Conservation (phyloP, 2,113 vertebrate genomes). For the Tinamus guttatus region DNA sequence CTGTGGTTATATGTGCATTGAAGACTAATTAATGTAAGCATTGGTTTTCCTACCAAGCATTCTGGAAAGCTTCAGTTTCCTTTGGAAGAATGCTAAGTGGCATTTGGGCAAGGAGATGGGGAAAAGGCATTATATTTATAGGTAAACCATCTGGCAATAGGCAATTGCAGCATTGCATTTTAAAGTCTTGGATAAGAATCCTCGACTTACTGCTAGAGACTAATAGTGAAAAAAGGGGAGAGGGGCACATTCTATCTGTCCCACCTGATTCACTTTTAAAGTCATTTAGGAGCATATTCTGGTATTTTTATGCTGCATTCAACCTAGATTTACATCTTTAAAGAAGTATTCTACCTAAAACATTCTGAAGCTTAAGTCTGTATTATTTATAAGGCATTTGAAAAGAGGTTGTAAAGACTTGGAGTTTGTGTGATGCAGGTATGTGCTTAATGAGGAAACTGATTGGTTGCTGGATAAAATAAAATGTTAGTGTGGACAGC, state of each 20-base stretch:
- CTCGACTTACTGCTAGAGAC: not conserved
- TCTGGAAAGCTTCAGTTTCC: not conserved
- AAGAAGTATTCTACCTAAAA: not conserved
- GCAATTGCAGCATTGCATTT: not conserved
- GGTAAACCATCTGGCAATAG: constrained; percentile 16
- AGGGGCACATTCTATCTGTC: not conserved
- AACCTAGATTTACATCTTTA: not conserved
- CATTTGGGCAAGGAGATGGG: not conserved
- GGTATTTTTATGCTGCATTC: not conserved
- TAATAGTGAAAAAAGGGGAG: not conserved
- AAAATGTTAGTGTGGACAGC: too few species aligned
- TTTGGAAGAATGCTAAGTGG: not conserved
- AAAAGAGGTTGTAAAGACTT: not conserved
- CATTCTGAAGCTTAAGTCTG: not conserved
- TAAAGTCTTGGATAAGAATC: not conserved
- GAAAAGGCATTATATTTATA: not conserved
- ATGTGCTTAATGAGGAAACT: not conserved
- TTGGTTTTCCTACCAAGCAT: not conserved
- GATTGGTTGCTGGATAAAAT: not conserved
- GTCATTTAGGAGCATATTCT: not conserved
- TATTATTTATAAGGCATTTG: not conserved
- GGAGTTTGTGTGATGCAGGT: not conserved
- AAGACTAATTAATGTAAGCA: not conserved
- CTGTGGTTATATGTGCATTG: not conserved
- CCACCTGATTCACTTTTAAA: not conserved